A percentile compares a stretch with the other conserved stretches of the same genome.
Evolutionary conservation across 2,888 invertebrate species (phyloP).

Genomic region (Lampropteryx suffumata): DNA sequence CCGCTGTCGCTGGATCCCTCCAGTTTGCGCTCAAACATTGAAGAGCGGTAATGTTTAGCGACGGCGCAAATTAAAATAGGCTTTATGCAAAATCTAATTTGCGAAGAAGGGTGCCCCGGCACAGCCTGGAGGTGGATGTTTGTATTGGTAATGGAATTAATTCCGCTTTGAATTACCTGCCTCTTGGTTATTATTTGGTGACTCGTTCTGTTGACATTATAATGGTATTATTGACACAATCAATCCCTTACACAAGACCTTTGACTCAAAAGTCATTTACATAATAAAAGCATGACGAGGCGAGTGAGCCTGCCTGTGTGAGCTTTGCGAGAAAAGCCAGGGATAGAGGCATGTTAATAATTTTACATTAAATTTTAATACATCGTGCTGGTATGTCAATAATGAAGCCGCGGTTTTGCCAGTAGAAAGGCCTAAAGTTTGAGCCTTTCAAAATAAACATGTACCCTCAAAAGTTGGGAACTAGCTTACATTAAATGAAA

Average conservation of each 20-base stretch:
- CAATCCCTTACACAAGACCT: constrained; percentile 1
- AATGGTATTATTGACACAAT: constrained; percentile 24
- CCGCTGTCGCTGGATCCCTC: constrained; percentile 51
- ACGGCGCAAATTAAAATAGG: constrained; percentile 81
- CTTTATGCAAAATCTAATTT: constrained; percentile 81
- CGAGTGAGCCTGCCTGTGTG: no score
- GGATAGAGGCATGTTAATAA: no score
- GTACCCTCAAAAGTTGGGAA: constrained; percentile 58
- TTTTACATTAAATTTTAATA: no score
- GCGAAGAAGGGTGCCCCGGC: constrained; percentile 68
- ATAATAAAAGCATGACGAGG: no score
- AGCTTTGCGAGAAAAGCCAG: no score
- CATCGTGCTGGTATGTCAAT: not conserved
- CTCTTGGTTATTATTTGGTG: constrained; percentile 35
- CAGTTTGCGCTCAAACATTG: constrained; percentile 76
- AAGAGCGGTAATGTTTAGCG: constrained; percentile 77
- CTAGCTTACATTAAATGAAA: constrained; percentile 77
- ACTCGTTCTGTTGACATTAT: constrained; percentile 30
- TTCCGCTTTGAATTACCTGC: constrained; percentile 65
- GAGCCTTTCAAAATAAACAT: constrained; percentile 63
- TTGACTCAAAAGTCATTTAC: no score
- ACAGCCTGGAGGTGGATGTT: constrained; percentile 66
- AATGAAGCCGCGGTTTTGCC: constrained; percentile 14
- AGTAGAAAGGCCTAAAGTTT: constrained; percentile 39
- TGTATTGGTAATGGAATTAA: constrained; percentile 78